Evolutionary conservation across 2,888 invertebrate species (phyloP), one percentile per base, ranked within the genome.

Genomic region (Macrosiphum euphorbiae): DNA sequence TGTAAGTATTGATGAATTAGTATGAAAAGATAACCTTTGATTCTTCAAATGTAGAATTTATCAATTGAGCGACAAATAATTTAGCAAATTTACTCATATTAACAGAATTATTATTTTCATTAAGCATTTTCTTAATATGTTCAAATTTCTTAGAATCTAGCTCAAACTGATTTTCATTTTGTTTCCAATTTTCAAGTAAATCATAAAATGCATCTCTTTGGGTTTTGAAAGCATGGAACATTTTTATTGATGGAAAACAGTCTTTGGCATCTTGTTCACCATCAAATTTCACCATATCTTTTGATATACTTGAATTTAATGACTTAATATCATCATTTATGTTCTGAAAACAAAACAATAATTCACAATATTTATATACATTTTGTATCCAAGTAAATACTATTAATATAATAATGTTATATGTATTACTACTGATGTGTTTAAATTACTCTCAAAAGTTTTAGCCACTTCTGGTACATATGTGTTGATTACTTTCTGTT

Each of bases 201-300:
- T 94, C 94, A 92, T 95, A 95, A 85, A 95, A 94, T 85, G 67
- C 67, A 91, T 95, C 94, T 52, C 95, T 94, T 89, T 95, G 95
- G 0, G 94, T 92, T 85, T 94, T 94, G 86, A 94, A 95, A 24
- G 78, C 93, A 88, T 93, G 86, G 78, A 95, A 95, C 91, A 94
- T 94, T 87, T 91, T 87, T 16, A 88, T 2, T 13, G 94, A 90
- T 84, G 94, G 92, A 92, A 95, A 95, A 50, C 94, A 94, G n/a
- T 94, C 92, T 61, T 84, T 91, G 41, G 90, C 90, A 86, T 95
- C 95, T 47, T 93, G 90, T 86, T 95, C 95, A 50, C 44, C 84
- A 87, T 95, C 94, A 85, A 94, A 95, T 78, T 94, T 92, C 5
- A 95, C 94, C 67, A 94, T 94, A 86, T 94, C 90, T 55, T 94